Base-by-base conservation (phyloP, 2,888 invertebrate genomes). In the Cerceris rybyensis region DNA sequence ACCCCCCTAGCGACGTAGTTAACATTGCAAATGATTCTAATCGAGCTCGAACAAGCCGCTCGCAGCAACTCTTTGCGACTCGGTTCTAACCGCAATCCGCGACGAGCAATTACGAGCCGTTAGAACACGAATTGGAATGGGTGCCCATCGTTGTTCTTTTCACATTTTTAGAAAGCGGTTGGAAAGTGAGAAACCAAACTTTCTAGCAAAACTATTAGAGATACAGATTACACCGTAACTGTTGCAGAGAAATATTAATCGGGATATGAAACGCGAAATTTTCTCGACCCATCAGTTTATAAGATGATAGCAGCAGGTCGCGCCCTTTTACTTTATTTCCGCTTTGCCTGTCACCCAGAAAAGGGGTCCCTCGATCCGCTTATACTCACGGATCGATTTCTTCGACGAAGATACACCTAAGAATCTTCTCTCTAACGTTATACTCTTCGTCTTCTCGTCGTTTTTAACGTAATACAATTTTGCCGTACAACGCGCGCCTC, bases 81-180 rank as follows among this genome's bases (percentile, higher is more conserved):
- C 42, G 39, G 75, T 73, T 39, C 59, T 63, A 73, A 80, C 77
- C 82, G 81, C 80, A 81, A 60, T 16, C 70, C 78, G 73, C 74
- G 80, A 75, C 74, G 78, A 71, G 61, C 81, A 85, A 85, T 85
- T 83, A 83, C 81, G 70, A 49, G 79, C 84, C 84, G 84, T 85
- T 84, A 85, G 86, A 86, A 85, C 82, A 77, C 80, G 83, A 85
- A 85, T 85, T 76, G 83, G 78, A 81, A 78, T 84, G 81, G 85
- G 86, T 74, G 84, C 84, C 81, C 78, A 76, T 75, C 85, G 86
- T 86, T 86, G 86, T 86, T 86, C 85, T 86, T 85, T 86, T 86
- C 85, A 86, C 85, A 86, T 86, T 86, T 86, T 86, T 86, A 86
- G 85, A 86, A 86, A 86, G 85, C 86, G 84, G 84, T 83, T 86